These are phyloP conservation scores for Argopecten irradians DNA, from an alignment of 1,140 invertebrate species.

Conservation along the genomic window DNA sequence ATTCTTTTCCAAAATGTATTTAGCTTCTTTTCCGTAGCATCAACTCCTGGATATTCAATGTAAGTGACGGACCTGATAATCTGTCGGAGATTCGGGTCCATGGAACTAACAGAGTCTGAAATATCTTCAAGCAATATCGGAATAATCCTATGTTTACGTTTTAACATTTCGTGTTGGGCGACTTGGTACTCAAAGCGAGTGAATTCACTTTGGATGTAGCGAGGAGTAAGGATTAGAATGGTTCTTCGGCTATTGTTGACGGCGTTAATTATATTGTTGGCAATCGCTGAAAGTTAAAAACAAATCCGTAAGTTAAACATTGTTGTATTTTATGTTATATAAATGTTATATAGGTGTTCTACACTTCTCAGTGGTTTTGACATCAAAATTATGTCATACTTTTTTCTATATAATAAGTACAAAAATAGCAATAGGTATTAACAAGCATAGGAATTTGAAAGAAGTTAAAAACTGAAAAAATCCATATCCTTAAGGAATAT, in stretches of 20 bases:
- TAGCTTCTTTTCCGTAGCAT: conserved; percentile 48
- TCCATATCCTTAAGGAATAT: too few species aligned
- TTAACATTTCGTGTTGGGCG: conserved; percentile 68
- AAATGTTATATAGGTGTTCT: too few species aligned
- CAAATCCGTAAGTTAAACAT: background rate
- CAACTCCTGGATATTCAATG: conserved; percentile 57
- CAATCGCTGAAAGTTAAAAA: conserved; percentile 60
- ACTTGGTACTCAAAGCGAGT: conserved; percentile 68
- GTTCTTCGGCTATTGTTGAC: conserved; percentile 66
- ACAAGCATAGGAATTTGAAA: background rate
- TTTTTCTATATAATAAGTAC: background rate
- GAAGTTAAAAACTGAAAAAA: background rate
- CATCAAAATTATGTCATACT: too few species aligned
- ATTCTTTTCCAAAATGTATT: conserved; percentile 66
- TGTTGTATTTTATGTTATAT: background rate
- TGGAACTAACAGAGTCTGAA: conserved; percentile 35
- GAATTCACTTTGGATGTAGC: conserved; percentile 67
- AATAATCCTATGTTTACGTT: conserved; percentile 64
- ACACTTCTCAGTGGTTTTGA: too few species aligned
- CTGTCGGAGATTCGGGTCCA: conserved; percentile 63
- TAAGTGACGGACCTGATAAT: conserved; percentile 66
- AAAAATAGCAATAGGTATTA: background rate
- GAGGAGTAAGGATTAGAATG: conserved; percentile 61
- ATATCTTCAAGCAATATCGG: conserved; percentile 68
- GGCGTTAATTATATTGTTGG: conserved; percentile 66